phyloP scores from a whole-genome alignment of 2,797 vertebrate species.

The Simalia tracyae region DNA sequence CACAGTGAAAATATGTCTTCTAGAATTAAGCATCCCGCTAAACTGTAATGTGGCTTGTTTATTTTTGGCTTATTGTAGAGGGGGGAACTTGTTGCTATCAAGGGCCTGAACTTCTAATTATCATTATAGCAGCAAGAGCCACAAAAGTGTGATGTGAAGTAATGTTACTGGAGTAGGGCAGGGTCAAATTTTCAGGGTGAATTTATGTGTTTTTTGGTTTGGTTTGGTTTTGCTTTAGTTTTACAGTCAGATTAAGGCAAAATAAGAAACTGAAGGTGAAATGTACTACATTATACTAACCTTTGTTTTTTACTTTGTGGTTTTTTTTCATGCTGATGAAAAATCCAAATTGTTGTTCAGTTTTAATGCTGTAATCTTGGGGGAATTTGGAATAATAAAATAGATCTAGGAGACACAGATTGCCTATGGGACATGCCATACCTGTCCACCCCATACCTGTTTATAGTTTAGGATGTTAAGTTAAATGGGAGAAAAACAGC shows the following conservation, averaged over 20 bases:
- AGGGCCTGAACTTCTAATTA: background rate
- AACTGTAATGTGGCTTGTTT: background rate
- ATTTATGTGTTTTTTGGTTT: background rate
- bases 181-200: background rate
- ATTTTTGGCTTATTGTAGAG: background rate
- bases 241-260: background rate
- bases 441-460: background rate
- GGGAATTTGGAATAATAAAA: background rate
- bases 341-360: background rate
- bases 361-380: background rate
- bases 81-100: background rate
- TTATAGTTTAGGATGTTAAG: background rate
- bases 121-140: background rate
- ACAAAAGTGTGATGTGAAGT: background rate
- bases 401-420: background rate
- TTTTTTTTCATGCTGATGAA: background rate
- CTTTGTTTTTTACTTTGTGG: background rate
- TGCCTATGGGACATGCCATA: background rate
- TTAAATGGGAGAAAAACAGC: background rate
- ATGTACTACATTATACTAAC: background rate
- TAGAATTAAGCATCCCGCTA: background rate
- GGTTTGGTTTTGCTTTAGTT: background rate
- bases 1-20: background rate
- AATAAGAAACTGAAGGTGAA: background rate
- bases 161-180: background rate